Base-by-base conservation (phyloP, 2,113 vertebrate genomes). In the Oophaga pumilio region DNA sequence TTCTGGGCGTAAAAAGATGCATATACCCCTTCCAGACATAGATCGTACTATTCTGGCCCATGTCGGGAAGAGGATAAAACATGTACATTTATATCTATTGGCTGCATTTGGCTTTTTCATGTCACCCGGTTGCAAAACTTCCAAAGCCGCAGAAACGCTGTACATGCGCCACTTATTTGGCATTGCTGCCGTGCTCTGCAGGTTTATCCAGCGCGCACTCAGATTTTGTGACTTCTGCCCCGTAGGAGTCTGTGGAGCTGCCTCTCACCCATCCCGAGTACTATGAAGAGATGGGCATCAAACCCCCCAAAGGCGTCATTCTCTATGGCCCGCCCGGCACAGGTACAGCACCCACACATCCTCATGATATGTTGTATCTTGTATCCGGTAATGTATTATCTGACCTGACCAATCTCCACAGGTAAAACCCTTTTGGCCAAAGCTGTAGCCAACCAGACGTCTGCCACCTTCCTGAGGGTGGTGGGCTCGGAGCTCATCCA, bases 201-300 rank as follows among this genome's bases (percentile, higher is more conserved):
- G 33, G 33, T 43, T 43, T 43, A 43, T 43, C 33, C 33, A 43
- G 33, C 33, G 33, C 5, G 3, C 2, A 5, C 33, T 43, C 33
- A 43, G 56, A 43, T 2, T 82, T 12, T 66, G 15, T 68, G 20
- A 24, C n/a, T 87, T 28, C 90, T 89, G 76, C 86, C 50, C 86
- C 82, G 10, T 87, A 99, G 98, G 98, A 99, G 85, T 99, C 98
- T 14, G 98, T 99, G 92, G 98, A 99, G 92, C 95, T 99, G 86
- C 98, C 98, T 20, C 97, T 99, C 71, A 99, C 98, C 87, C 98
- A 99, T 84, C 98, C 98, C 81, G 98, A 99, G 20, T 99, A 99
- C 90, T 99, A 99, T 1, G 98, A 99, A 89, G 98, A 99, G 90
- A 99, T 99, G 98, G 98, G 98, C 33, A 99, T 99, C 77, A 99